These are phyloP conservation scores for Oplegnathus fasciatus DNA, from an alignment of 2,113 vertebrate species.

Conservation along the genomic window DNA sequence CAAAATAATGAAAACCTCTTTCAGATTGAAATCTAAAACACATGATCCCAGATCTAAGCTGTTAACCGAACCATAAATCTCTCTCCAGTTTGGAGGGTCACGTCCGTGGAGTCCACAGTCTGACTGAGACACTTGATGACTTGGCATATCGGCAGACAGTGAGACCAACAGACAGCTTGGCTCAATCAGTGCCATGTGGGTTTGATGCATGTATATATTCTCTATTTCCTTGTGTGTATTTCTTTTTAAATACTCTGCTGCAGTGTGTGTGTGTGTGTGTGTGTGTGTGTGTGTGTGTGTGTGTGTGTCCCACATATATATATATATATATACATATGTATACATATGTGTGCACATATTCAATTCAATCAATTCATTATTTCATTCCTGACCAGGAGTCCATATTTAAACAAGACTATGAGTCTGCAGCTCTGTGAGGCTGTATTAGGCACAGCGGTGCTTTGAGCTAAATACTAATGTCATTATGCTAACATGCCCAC, in stretches of 20 bases:
- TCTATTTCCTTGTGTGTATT: conserved; percentile 6
- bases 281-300: not conserved
- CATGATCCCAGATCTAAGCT: conserved; percentile 30
- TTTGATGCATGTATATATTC: not conserved
- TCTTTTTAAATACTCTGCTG: not conserved
- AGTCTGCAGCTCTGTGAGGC: not conserved
- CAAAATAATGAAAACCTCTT: conserved; percentile 47
- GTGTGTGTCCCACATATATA: not conserved
- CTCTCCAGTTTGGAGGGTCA: conserved; percentile 26
- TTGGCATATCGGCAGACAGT: conserved; percentile 26
- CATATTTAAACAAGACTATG: not conserved
- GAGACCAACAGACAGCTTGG: conserved; percentile 20
- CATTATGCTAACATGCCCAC: no score
- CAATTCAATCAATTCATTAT: not conserved
- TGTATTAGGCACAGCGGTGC: no score
- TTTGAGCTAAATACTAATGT: no score
- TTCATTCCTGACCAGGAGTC: not conserved
- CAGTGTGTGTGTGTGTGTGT: not conserved
- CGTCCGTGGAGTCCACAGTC: conserved; percentile 15
- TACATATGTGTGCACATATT: not conserved
- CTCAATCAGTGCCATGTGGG: conserved; percentile 37
- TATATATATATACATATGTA: not conserved
- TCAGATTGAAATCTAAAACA: conserved; percentile 38
- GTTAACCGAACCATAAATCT: conserved; percentile 27
- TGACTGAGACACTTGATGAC: conserved; percentile 41